Base-by-base conservation (phyloP, 2,113 vertebrate genomes). In the Geococcyx californianus region DNA sequence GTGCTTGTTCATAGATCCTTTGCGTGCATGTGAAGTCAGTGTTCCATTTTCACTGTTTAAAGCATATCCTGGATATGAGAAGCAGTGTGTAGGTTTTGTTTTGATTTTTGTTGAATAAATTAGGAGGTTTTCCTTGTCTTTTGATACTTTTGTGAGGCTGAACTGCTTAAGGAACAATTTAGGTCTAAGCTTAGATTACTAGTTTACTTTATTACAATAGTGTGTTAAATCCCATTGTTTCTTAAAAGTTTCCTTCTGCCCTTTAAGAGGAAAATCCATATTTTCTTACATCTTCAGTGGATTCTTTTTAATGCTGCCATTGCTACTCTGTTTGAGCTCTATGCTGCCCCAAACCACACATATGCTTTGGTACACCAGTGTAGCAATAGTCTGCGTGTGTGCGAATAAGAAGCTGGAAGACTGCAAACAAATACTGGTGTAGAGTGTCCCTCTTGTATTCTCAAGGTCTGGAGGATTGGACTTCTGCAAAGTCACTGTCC, bases 151-250 rank as follows among this genome's bases (percentile, higher is more conserved):
- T 75, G 33, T 82, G 58, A 55, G 42, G 26, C 16, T 59, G 87
- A 86, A 64, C n/a, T 87, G 42, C 62, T 84, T 82, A 87, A 54
- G 38, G 25, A 87, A 21, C 63, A 87, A 55, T 94, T 88, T 58
- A 51, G 33, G 76, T 89, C 26, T 89, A 79, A 90, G 12, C 29
- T 82, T 52, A 69, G 52, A 44, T 78, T 76, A 34, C 38, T 62
- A 4, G 7, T 82, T 90, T 76, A 20, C 20, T 75, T 28, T 75
- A 0, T 82, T 85, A 54, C n/a, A 40, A 23, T 51, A 25, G 21
- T 17, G 3, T 80, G 36, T 66, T 79, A 88, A 96, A 85, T 82
- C 29, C 33, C 6, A 59, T 70, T 60, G 29, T 87, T 95, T 73
- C 21, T 56, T 91, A 59, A 33, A 69, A 29, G 36, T 80, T 93